Evolutionary conservation across 2,888 invertebrate genomes (phyloP).

Genomic region (Strigamia crassipes): DNA sequence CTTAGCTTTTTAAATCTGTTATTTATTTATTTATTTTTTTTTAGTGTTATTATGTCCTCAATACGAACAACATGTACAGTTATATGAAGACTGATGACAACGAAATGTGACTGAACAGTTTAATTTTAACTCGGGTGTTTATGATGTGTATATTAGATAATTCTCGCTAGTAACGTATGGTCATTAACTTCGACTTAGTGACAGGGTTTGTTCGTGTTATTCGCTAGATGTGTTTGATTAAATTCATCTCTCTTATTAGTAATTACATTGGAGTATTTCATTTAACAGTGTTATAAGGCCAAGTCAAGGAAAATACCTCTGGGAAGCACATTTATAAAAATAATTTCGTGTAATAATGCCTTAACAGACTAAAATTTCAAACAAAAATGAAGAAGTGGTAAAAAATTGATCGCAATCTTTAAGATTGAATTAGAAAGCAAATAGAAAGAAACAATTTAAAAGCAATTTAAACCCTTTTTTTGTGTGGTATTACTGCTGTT

Average conservation of each 20-base stretch:
- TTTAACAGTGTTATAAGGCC: conserved; percentile 13
- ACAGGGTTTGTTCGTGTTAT: background rate
- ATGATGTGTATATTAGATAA: background rate
- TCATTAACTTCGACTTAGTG: background rate
- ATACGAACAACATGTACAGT: background rate
- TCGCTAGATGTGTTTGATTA: background rate
- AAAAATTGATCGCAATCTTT: background rate
- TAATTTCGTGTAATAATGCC: conserved; percentile 15
- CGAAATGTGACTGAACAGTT: background rate
- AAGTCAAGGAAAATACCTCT: background rate
- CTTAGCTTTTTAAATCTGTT: background rate
- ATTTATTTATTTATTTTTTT: too few species aligned
- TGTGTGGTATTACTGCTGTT: too few species aligned
- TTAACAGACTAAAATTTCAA: background rate
- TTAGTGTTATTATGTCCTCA: background rate
- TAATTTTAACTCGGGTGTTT: background rate
- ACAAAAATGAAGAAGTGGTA: background rate
- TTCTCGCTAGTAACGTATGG: background rate
- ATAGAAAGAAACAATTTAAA: too few species aligned
- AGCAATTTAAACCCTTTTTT: too few species aligned
- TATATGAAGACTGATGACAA: background rate
- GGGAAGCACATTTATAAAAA: conserved; percentile 37
- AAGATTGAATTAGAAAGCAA: background rate
- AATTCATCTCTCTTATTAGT: background rate
- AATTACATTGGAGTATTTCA: background rate